Conservation (phyloP, 64 coral and sea anemone genomes). For the Dendronephthya gigantea region DNA sequence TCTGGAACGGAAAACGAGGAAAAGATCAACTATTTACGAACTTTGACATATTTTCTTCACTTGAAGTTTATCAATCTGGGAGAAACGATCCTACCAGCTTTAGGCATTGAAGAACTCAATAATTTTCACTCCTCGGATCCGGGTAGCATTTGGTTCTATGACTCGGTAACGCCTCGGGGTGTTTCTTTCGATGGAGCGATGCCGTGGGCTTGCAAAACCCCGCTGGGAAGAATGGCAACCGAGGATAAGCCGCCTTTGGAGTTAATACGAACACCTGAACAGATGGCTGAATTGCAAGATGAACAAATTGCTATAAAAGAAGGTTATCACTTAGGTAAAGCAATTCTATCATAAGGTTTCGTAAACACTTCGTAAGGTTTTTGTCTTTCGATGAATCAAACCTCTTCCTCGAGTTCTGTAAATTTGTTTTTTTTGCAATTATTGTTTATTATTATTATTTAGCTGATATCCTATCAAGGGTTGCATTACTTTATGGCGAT, state of each 20-base stretch:
- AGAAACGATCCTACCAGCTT: conserved; percentile 7
- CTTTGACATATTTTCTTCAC: conserved; percentile 1
- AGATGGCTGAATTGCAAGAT: conserved; percentile 11
- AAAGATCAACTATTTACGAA: not conserved
- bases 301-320: not conserved
- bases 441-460: not conserved
- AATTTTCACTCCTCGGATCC: not conserved
- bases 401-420: too few species aligned
- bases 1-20: not conserved
- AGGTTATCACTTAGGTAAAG: conserved; percentile 12
- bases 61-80: not conserved
- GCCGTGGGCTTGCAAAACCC: conserved; percentile 10
- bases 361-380: too few species aligned
- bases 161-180: not conserved
- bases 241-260: not conserved
- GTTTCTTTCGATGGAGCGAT: conserved; percentile 6
- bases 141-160: not conserved
- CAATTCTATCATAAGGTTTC: too few species aligned
- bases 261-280: not conserved
- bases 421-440: too few species aligned
- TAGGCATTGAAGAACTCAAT: conserved; percentile 6
- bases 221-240: not conserved
- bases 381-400: too few species aligned
- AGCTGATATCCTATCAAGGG: not conserved
- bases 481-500: not conserved